These are phyloP conservation scores for Sebastes vulpes DNA, from an alignment of 2,797 vertebrate species.

Conservation along the genomic window DNA sequence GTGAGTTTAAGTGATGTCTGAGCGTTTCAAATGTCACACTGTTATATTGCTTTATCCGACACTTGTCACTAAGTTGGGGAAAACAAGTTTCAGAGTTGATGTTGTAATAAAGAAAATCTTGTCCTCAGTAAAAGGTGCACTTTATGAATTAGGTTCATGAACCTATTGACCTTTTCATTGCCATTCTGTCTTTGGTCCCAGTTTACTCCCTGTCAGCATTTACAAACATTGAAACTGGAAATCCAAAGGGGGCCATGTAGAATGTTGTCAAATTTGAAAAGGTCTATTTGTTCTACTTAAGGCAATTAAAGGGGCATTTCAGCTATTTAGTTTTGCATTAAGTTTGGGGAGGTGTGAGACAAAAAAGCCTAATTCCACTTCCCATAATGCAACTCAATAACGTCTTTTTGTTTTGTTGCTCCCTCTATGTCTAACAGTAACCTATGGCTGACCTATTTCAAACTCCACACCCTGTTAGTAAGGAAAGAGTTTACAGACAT, in stretches of 20 bases:
- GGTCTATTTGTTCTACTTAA: background rate
- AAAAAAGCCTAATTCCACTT: background rate
- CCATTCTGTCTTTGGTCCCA: background rate
- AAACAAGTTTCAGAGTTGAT: background rate
- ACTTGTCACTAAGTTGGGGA: constrained; percentile 9
- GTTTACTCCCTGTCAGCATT: background rate
- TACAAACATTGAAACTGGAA: background rate
- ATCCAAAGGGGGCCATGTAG: background rate
- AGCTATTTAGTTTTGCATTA: background rate
- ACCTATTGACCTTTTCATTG: background rate
- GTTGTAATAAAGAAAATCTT: background rate
- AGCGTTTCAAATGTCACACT: constrained; percentile 33
- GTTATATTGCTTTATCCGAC: constrained; percentile 29
- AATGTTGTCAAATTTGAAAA: background rate
- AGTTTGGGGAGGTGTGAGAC: background rate
- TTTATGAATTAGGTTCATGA: background rate
- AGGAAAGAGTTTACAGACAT: background rate
- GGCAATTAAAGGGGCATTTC: background rate
- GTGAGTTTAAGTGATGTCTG: constrained; percentile 81
- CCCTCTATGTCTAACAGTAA: background rate
- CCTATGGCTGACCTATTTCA: background rate
- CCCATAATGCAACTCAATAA: background rate
- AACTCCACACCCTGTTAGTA: background rate
- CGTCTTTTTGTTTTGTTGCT: background rate
- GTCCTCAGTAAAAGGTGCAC: background rate